Conservation (phyloP, 2,797 vertebrate genomes). For the Chelon auratus region DNA sequence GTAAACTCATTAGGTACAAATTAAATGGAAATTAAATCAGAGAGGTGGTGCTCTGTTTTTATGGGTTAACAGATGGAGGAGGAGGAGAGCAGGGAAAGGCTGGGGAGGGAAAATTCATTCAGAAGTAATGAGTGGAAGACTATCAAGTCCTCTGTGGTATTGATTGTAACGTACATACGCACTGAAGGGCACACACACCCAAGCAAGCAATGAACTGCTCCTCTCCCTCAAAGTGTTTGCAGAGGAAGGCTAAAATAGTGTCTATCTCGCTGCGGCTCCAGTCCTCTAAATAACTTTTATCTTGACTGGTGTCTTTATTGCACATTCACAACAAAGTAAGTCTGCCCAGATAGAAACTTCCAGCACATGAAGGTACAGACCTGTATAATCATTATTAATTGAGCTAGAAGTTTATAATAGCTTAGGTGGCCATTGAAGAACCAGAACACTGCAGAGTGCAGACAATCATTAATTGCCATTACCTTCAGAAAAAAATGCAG, state of each 20-base stretch:
- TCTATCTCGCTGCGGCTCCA: slow-evolving; percentile 20
- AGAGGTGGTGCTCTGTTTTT: slow-evolving; percentile 34
- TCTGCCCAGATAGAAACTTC: slow-evolving; percentile 45
- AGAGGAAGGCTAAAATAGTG: slow-evolving; percentile 42
- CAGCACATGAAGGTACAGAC: slow-evolving; percentile 49
- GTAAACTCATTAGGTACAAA: slow-evolving; percentile 57
- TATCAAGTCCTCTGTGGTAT: slow-evolving; percentile 49
- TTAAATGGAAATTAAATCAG: slow-evolving; percentile 60
- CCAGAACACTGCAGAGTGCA: background rate
- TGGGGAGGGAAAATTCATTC: slow-evolving; percentile 35
- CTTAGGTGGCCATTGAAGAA: background rate
- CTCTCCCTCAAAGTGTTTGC: slow-evolving; percentile 27
- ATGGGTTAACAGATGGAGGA: slow-evolving; percentile 30
- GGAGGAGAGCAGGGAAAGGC: slow-evolving; percentile 4
- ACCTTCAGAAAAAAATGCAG: background rate
- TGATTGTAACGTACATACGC: slow-evolving; percentile 36
- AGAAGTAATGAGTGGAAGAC: slow-evolving; percentile 48
- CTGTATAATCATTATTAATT: slow-evolving; percentile 57
- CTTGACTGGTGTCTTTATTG: slow-evolving; percentile 66
- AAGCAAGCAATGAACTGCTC: background rate
- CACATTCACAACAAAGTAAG: slow-evolving; percentile 53
- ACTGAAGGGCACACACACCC: background rate
- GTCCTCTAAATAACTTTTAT: slow-evolving; percentile 59
- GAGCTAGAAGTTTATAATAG: background rate
- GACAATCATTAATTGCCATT: background rate